phyloP scores from a whole-genome alignment of 2,888 invertebrate species.

The Nephrotoma guestfalica region DNA sequence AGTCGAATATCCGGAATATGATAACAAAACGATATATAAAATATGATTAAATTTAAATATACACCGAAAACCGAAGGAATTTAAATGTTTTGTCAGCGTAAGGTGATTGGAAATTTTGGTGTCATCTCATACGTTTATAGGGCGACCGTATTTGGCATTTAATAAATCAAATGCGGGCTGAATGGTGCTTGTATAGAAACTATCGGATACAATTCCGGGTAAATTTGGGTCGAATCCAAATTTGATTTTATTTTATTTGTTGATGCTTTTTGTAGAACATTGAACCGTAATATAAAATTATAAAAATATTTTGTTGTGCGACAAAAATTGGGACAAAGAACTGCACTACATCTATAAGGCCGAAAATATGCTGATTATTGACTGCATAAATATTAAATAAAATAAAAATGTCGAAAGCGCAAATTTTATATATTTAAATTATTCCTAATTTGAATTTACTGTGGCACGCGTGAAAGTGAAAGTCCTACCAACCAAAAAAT shows the following conservation, averaged over 20 bases:
- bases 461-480: not conserved
- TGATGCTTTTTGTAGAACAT: not conserved
- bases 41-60: not conserved
- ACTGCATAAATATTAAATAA: not conserved
- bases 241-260: not conserved
- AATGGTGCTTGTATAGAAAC: too few species aligned
- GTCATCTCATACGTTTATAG: not conserved
- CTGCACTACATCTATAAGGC: not conserved
- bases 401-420: not conserved
- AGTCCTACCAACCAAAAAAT: not conserved
- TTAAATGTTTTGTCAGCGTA: not conserved
- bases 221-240: not conserved
- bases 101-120: not conserved
- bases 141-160: not conserved
- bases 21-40: not conserved
- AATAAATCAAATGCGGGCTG: not conserved
- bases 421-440: not conserved
- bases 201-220: not conserved
- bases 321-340: not conserved
- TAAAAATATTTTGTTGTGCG: too few species aligned
- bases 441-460: not conserved
- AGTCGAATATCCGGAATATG: not conserved
- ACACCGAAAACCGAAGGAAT: not conserved
- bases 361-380: not conserved
- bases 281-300: not conserved